Evolutionary conservation across 2,113 vertebrate species (phyloP), one percentile per base, ranked within the genome.

Genomic region (Stegastes partitus): DNA sequence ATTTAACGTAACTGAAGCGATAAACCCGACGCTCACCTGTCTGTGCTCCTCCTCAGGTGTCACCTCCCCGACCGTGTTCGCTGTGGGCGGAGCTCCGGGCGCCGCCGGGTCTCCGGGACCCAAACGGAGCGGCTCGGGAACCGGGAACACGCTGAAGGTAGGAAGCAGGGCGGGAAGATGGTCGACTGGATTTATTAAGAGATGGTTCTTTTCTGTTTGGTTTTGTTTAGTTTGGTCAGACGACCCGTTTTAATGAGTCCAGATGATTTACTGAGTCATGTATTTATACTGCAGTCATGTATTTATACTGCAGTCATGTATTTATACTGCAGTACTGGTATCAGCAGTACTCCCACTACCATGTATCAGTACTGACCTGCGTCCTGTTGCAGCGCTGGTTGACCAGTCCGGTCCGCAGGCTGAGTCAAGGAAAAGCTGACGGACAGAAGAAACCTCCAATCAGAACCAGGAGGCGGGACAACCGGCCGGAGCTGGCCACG

Each of bases 391-490:
- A 93, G 93, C 99, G 99, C 67, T 99, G 98, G 98, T 67, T 99
- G 77, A 99, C 97, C 0, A 99, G 98, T 59, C 98, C 98, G 0
- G 97, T 99, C 25, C 95, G 98, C 12, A 94, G 98, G 22, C 95
- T 99, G 61, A 99, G 98, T 93, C 99, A 98, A 0, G 98, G 97
- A 0, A 99, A 99, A 83, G 93, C 97, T 0, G 98, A 99, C 19
- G 96, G 97, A 87, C 92, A 92, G 91, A 99, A 98, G 92, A 99
- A 99, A 76, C 96, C 97, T 16, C 81, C 92, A 79, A 87, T 92
- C 81, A 89, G 91, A 28, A 90, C 92, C 59, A 91, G 93, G 79
- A 94, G 95, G 85, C 89, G 92, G 78, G 98, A 99, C 87, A 98
- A 98, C 90, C 92, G 96, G 0, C 14, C 70, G 0, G 93, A 94